Percentiles rank a stretch among this genome's conserved stretches.
phyloP scores from a whole-genome alignment of 2,113 vertebrate species.

The Vulpes ferrilata region DNA sequence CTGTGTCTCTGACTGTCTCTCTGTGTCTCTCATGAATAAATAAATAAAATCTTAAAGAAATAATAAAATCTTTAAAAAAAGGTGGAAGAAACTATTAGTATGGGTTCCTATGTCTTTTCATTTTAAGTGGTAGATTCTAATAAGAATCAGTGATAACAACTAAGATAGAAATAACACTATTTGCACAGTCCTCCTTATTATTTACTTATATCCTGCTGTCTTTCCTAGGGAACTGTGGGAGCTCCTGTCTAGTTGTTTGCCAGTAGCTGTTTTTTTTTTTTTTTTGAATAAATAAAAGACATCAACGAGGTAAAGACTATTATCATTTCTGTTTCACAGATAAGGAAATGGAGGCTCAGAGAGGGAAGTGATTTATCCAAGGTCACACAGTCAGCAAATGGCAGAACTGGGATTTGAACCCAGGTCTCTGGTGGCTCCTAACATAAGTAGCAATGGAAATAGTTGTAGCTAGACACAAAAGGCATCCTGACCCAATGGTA shows the following conservation, averaged over 20 bases:
- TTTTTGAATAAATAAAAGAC: background rate
- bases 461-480: background rate
- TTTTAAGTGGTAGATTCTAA: background rate
- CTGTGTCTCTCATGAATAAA: too few relatives aligned
- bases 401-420: background rate
- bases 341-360: constrained; percentile 13
- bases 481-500: background rate
- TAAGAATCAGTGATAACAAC: background rate
- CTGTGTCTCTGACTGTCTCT: too few relatives aligned
- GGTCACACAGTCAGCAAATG: background rate
- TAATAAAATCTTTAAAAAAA: too few relatives aligned
- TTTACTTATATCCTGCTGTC: background rate
- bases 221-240: background rate
- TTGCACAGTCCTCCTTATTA: background rate
- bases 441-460: background rate
- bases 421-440: background rate
- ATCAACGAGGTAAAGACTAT: background rate
- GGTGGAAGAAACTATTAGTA: background rate
- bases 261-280: background rate
- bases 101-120: background rate
- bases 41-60: too few relatives aligned
- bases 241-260: background rate
- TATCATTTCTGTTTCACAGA: background rate
- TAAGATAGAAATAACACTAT: background rate
- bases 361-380: background rate